These are phyloP conservation scores for Megamerina dolium DNA, from an alignment of 2,888 invertebrate genomes.

Conservation along the genomic window DNA sequence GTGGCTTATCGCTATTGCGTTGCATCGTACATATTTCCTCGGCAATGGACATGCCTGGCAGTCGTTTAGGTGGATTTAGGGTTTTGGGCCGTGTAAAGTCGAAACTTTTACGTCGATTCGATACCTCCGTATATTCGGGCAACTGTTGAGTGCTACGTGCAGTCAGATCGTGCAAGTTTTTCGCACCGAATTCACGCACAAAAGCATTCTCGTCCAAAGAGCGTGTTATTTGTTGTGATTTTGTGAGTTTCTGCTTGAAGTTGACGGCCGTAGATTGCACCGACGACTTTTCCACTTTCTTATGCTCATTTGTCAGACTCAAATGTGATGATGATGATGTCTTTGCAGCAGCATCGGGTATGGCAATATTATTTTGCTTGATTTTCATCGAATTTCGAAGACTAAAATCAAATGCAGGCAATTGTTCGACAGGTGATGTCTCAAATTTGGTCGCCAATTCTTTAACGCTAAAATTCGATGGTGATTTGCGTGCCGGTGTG, in stretches of 20 bases:
- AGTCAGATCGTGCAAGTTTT: conserved; percentile 40
- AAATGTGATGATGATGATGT: conserved; percentile 4
- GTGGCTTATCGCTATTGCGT: conserved; percentile 13
- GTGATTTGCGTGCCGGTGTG: conserved; percentile 34
- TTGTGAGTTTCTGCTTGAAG: conserved; percentile 52
- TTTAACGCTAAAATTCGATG: conserved; percentile 54
- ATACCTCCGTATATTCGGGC: conserved; percentile 31
- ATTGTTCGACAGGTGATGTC: conserved; percentile 56
- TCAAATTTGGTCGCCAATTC: conserved; percentile 61
- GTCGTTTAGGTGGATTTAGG: conserved; percentile 54
- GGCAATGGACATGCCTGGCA: conserved; percentile 45
- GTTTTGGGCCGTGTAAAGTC: conserved; percentile 58
- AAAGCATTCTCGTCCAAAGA: conserved; percentile 72
- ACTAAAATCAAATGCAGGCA: conserved; percentile 54
- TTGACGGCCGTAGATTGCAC: conserved; percentile 1
- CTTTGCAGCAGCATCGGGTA: conserved; percentile 13
- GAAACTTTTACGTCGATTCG: conserved; percentile 53
- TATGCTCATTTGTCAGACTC: conserved; percentile 6
- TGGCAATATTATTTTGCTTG: conserved; percentile 21
- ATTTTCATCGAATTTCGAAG: conserved; percentile 27
- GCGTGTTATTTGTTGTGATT: conserved; percentile 56
- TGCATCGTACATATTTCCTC: conserved; percentile 35
- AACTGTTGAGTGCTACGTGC: conserved; percentile 38
- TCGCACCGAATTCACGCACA: conserved; percentile 59
- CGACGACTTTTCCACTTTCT: conserved; percentile 3